Base-by-base conservation (phyloP, 2,888 invertebrate species). In the Cynaeus angustus region DNA sequence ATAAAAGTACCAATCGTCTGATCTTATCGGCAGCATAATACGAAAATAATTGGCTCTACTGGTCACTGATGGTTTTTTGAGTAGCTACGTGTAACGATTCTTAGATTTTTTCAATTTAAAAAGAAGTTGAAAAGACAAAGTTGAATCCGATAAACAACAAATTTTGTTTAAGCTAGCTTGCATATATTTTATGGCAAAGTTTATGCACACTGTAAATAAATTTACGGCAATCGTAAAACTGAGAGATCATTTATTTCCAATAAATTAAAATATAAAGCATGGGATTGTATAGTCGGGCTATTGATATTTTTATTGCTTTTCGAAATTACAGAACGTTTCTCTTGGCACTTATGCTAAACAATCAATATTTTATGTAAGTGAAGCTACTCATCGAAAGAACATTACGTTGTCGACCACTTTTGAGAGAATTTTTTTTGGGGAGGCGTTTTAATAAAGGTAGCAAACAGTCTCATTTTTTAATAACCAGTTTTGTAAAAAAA, bases 201-300 rank as follows among this genome's bases (percentile, higher is more conserved):
- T n/a, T n/a, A n/a, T n/a, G n/a, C n/a, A 59, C 45, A 48, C 61
- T 14, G 61, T 61, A 61, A 61, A 61, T 61, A 59, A 59, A 61
- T 61, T 61, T 61, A 61, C 61, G 61, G 33, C 30, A 33, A 33
- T 28, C 46, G 48, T 61, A 61, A 61, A 61, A 61, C 48, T 56
- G 48, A 30, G 48, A 46, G 61, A 61, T 61, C 61, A 61, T 61
- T 48, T 46, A 59, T 37, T 37, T 48, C 48, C 61, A 61, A 61
- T 61, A 48, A 48, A 61, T 61, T 61, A 61, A 61, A 61, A 61
- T 61, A 61, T 61, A 61, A 61, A 46, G 37, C 61, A 61, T 46
- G 16, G 10, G 61, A 61, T 61, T 61, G 33, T 61, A 61, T 37
- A 46, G 48, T 26, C 56, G 48, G 30, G 14, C 33, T 61, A 61